phyloP scores from a whole-genome alignment of 2,113 vertebrate genomes.

The Corydoras sp. region DNA sequence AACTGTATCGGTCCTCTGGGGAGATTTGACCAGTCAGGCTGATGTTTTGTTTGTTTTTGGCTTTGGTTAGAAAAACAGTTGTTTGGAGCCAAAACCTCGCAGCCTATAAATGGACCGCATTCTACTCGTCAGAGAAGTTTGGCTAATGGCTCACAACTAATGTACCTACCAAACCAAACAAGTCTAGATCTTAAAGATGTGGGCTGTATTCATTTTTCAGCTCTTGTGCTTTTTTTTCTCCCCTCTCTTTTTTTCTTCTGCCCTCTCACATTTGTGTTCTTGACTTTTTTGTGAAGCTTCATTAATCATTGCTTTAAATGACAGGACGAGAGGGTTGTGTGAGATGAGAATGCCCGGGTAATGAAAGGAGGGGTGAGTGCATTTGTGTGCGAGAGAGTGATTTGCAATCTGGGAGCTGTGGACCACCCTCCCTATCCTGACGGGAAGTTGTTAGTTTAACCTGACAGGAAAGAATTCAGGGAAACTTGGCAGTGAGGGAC shows the following conservation, averaged over 20 bases:
- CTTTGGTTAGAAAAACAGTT: conserved; percentile 42
- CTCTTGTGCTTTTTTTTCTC: conserved; percentile 41
- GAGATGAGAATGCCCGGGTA: conserved; percentile 48
- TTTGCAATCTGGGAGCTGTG: conserved; percentile 54
- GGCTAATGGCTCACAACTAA: conserved; percentile 22
- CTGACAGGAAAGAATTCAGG: conserved; percentile 73
- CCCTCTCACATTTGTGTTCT: conserved; percentile 30
- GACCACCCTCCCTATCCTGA: conserved; percentile 68
- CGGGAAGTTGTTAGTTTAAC: conserved; percentile 88
- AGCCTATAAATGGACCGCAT: conserved; percentile 27
- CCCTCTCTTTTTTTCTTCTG: conserved; percentile 41
- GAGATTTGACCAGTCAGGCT: conserved; percentile 15
- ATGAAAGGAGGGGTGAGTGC: conserved; percentile 1
- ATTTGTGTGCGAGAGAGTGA: conserved; percentile 37
- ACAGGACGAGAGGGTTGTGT: conserved; percentile 24
- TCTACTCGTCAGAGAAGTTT: conserved; percentile 30
- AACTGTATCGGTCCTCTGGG: conserved; percentile 32
- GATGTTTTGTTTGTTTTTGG: conserved; percentile 46
- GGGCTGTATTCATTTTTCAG: conserved; percentile 27
- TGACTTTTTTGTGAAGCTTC: conserved; percentile 36
- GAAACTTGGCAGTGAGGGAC: conserved; percentile 69
- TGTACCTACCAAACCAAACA: conserved; percentile 19
- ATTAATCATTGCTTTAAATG: conserved; percentile 59
- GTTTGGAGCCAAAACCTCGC: conserved; percentile 33
- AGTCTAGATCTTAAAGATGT: conserved; percentile 13